These are phyloP conservation scores for Tetheella fluctuosa DNA, from an alignment of 2,888 invertebrate species.

Conservation along the genomic window DNA sequence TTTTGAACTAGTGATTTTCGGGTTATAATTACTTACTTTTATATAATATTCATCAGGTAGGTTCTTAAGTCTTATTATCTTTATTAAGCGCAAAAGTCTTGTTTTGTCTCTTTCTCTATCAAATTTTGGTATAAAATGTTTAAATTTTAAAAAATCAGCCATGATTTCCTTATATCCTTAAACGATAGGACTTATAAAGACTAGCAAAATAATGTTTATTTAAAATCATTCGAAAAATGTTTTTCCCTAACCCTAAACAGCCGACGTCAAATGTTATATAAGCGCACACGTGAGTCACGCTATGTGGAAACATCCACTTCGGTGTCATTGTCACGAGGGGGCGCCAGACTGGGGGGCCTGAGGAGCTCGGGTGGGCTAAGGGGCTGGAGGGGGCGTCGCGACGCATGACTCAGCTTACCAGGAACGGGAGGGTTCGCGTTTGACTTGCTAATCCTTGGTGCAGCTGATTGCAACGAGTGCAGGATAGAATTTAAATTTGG, in stretches of 20 bases:
- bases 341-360: slow-evolving; percentile 36
- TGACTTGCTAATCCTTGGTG: slow-evolving; percentile 41
- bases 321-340: slow-evolving; percentile 38
- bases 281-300: neutral
- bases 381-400: slow-evolving; percentile 35
- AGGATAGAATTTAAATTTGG: neutral
- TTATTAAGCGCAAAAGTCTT: too few relatives aligned
- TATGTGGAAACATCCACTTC: slow-evolving; percentile 17
- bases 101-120: too few relatives aligned
- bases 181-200: too few relatives aligned
- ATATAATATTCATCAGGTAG: too few relatives aligned
- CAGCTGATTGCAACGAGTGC: neutral
- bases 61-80: too few relatives aligned
- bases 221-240: too few relatives aligned
- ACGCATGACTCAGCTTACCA: slow-evolving; percentile 52
- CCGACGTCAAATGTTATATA: neutral
- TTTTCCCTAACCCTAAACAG: neutral
- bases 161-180: too few relatives aligned
- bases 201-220: neutral
- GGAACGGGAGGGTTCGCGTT: slow-evolving; percentile 35
- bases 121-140: too few relatives aligned
- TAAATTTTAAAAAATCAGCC: too few relatives aligned
- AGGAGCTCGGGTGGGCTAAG: slow-evolving; percentile 32
- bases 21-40: too few relatives aligned
- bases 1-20: too few relatives aligned